These are phyloP conservation scores for Mylabris phalerata DNA, from an alignment of 1,140 invertebrate genomes.

Conservation along the genomic window DNA sequence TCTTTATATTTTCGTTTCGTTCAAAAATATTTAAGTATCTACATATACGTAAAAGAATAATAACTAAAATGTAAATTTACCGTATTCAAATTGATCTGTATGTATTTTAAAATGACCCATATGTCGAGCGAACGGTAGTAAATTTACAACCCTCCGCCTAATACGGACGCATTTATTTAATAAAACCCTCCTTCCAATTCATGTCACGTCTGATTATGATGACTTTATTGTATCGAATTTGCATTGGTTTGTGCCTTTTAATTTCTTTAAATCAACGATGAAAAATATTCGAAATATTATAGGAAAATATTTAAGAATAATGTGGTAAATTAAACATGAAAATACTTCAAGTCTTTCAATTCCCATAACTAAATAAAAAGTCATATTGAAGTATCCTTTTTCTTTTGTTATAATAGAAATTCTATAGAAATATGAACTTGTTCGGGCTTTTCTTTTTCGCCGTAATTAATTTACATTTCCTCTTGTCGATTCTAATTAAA, in stretches of 20 bases:
- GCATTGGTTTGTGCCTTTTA: neutral
- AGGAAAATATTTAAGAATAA: too few species aligned
- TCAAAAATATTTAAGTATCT: too few species aligned
- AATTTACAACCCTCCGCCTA: conserved; percentile 5
- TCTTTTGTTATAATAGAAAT: conserved; percentile 11
- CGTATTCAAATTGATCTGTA: too few species aligned
- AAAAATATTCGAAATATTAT: too few species aligned
- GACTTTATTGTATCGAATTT: conserved; percentile 17
- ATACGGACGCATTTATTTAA: conserved; percentile 2
- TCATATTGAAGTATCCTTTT: conserved; percentile 14
- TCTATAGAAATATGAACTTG: conserved; percentile 10
- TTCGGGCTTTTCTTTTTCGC: neutral
- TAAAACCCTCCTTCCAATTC: conserved; percentile 18
- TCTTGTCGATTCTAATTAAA: conserved; percentile 16
- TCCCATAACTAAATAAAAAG: conserved; percentile 15
- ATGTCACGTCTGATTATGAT: conserved; percentile 18
- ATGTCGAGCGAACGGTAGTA: conserved; percentile 7
- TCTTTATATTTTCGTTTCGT: too few species aligned
- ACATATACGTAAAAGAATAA: too few species aligned
- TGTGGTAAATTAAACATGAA: too few species aligned
- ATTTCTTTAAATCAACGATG: too few species aligned
- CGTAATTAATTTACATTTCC: conserved; percentile 19
- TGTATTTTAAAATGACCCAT: too few species aligned
- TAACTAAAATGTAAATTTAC: too few species aligned
- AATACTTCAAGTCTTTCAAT: conserved; percentile 1